Evolutionary conservation across 2,797 vertebrate species (phyloP).

Genomic region (Pantherophis alleghaniensis): DNA sequence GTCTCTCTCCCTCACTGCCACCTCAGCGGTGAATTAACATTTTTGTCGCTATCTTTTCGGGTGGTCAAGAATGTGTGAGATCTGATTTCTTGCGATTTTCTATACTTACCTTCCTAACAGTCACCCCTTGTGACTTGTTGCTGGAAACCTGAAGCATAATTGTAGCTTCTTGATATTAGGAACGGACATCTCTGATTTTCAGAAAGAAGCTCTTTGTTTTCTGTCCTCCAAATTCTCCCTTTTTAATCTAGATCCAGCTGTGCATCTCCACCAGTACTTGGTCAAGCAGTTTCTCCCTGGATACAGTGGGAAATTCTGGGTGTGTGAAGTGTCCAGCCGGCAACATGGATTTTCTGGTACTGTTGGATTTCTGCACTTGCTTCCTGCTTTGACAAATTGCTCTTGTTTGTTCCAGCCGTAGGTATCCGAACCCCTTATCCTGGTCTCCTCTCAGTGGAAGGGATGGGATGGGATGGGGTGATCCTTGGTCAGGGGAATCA

Average conservation of each 20-base stretch:
- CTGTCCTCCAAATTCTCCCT: not conserved
- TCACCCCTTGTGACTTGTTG: not conserved
- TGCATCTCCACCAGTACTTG: constrained; percentile 90
- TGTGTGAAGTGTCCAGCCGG: constrained; percentile 88
- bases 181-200: not conserved
- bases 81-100: not conserved
- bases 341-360: constrained; percentile 90
- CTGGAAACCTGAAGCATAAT: not conserved
- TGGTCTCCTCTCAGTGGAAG: no score
- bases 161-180: not conserved
- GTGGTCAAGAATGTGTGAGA: not conserved
- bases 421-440: not conserved
- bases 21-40: no score
- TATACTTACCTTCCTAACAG: not conserved
- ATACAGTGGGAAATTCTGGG: constrained; percentile 94
- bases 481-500: not conserved
- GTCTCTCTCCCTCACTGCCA: not conserved
- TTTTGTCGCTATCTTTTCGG: no score
- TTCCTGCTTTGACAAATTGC: not conserved
- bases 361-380: not conserved
- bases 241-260: constrained; percentile 82
- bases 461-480: not conserved
- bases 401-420: not conserved
- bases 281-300: constrained; percentile 92
- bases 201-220: not conserved